Evolutionary conservation across 2,888 invertebrate genomes (phyloP), one percentile per base, ranked within the genome.

Genomic region (Watsonalla cultraria): DNA sequence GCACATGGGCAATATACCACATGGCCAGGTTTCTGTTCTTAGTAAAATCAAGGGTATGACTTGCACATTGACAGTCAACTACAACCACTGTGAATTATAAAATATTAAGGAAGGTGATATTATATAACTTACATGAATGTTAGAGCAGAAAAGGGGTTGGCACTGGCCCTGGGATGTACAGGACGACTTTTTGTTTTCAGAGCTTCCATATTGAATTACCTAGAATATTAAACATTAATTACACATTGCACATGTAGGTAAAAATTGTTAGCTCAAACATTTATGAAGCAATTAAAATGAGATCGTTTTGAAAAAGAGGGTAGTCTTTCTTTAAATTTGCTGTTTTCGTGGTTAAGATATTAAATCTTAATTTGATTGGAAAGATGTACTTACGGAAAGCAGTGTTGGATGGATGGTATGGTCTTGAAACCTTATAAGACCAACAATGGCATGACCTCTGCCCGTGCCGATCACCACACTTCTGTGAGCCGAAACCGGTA

Each of bases 131-230:
- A 95, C 95, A 92, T 89, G 82, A 94, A 94, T 54, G 94, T 93
- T 50, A 93, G 77, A n/a, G 93, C 89, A 35, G 94, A 94, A 42
- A 95, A 65, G n/a, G 92, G 90, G 74, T 94, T 94, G 14, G 94
- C 93, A 64, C 82, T 91, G 65, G 93, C 92, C 69, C 94, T 89
- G 0, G 94, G 94, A 84, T 95, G 93, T 53, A 91, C 84, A 59
- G 91, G 92, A 54, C 91, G 91, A 52, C 87, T 83, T 68, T 86
- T 90, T 75, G 91, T 92, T 66, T 90, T 90, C 64, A 84, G 81
- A 53, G 91, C 82, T 76, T 93, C 92, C 93, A 93, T 93, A 42
- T 47, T 59, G 52, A 59, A 35, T 52, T 55, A 60, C 61, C 66
- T 71, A 57, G 24, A 53, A 54, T 11, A 55, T 58, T 52, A 49